Evolutionary conservation across 2,797 vertebrate genomes (phyloP).

Genomic region (Gastrophryne carolinensis): DNA sequence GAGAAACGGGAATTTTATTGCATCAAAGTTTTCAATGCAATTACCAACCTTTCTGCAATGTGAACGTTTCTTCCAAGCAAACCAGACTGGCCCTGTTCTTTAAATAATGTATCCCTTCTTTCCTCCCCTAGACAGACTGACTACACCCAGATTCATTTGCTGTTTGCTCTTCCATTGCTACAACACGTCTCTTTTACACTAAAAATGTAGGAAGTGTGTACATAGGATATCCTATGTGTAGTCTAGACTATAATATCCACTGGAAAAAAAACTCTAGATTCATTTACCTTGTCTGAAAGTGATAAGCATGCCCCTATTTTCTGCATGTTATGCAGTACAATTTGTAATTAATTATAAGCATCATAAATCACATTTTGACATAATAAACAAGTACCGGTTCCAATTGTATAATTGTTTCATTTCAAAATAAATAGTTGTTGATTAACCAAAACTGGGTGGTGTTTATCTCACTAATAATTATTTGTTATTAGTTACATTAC

Average conservation of each 20-base stretch:
- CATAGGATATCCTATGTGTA: slow-evolving; percentile 7
- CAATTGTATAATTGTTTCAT: no score
- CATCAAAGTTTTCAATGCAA: background rate
- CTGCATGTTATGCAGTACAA: no score
- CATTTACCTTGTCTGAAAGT: no score
- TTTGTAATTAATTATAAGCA: no score
- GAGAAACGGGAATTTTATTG: background rate
- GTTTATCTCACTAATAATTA: no score
- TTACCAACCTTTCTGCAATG: background rate
- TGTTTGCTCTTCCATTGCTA: background rate
- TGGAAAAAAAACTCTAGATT: background rate
- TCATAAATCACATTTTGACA: no score
- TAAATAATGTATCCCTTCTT: slow-evolving; percentile 23
- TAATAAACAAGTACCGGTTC: no score
- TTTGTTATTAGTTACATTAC: no score
- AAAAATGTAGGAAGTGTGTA: background rate
- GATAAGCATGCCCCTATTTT: no score
- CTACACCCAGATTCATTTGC: slow-evolving; percentile 18
- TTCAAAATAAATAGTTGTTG: no score
- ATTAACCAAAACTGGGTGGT: no score
- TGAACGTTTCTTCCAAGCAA: background rate
- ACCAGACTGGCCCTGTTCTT: slow-evolving; percentile 5
- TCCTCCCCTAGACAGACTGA: slow-evolving; percentile 18
- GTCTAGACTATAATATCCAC: background rate
- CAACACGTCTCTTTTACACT: slow-evolving; percentile 16